Evolutionary conservation across 53 echinoderm and acorn worm genomes (phyloP).

Genomic region (Glandiceps talaboti): DNA sequence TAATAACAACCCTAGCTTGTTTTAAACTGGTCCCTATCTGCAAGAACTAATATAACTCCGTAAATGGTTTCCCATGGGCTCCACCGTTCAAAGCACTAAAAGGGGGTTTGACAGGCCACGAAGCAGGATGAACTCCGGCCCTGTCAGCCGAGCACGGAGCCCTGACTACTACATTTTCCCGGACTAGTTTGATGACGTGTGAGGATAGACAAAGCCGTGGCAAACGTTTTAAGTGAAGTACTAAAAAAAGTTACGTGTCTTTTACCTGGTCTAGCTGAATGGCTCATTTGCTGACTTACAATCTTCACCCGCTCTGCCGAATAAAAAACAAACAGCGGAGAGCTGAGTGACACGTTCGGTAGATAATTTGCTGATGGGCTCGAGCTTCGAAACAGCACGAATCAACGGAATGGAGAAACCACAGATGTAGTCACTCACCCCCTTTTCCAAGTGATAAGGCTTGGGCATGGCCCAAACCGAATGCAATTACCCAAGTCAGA

Average conservation of each 20-base stretch:
- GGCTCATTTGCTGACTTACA: not conserved
- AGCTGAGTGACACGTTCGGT: not conserved
- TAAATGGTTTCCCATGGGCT: too few relatives aligned
- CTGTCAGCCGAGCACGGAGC: not conserved
- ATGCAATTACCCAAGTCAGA: not conserved
- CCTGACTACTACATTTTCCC: not conserved
- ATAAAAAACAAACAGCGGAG: not conserved
- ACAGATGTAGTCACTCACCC: not conserved
- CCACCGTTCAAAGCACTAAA: too few relatives aligned
- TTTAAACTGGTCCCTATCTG: too few relatives aligned
- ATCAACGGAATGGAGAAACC: not conserved
- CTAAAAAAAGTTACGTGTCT: not conserved
- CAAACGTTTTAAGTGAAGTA: not conserved
- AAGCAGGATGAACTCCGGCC: too few relatives aligned
- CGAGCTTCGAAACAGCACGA: not conserved
- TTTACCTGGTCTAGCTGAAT: not conserved
- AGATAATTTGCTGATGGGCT: not conserved
- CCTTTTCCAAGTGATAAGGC: not conserved
- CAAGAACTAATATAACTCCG: too few relatives aligned
- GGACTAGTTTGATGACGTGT: not conserved
- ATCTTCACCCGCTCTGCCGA: not conserved
- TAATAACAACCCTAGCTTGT: too few relatives aligned
- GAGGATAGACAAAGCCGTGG: not conserved
- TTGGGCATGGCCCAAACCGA: not conserved
- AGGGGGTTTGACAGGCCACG: too few relatives aligned